phyloP scores from a whole-genome alignment of 1,140 invertebrate species.

The Leptinotarsa undecemlineata region DNA sequence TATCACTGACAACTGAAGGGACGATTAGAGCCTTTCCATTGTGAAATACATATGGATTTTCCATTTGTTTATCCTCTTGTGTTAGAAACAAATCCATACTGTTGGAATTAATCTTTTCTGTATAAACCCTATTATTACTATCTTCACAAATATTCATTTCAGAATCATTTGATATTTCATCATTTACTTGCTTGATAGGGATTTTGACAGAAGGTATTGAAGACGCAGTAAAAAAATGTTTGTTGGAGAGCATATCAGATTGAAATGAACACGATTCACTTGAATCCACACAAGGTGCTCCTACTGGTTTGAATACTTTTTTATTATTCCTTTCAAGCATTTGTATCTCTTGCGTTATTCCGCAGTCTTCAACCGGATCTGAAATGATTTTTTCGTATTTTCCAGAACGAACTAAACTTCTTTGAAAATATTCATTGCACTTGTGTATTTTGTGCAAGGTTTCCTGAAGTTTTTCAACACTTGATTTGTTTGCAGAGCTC shows the following conservation, averaged over 20 bases:
- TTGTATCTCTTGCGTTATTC: background rate
- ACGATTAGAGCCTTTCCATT: too few relatives aligned
- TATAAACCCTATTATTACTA: too few relatives aligned
- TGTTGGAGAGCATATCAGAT: constrained; percentile 6
- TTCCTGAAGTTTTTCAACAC: background rate
- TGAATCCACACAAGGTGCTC: background rate
- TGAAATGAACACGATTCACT: background rate
- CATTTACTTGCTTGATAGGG: background rate
- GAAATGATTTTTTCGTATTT: background rate
- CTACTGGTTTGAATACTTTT: too few relatives aligned
- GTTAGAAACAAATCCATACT: constrained; percentile 3
- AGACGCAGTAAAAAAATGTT: constrained; percentile 11
- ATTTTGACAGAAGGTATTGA: background rate
- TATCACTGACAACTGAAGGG: too few relatives aligned
- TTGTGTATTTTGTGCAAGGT: background rate
- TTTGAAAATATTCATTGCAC: background rate
- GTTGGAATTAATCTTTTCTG: background rate
- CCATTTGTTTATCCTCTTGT: background rate
- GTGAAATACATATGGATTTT: background rate
- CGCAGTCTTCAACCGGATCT: background rate
- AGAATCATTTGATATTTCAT: background rate
- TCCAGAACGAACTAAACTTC: background rate
- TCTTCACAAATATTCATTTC: background rate
- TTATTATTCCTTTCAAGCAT: background rate
- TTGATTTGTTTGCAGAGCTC: background rate